phyloP scores from a whole-genome alignment of 2,113 vertebrate genomes.

The Origma solitaria region DNA sequence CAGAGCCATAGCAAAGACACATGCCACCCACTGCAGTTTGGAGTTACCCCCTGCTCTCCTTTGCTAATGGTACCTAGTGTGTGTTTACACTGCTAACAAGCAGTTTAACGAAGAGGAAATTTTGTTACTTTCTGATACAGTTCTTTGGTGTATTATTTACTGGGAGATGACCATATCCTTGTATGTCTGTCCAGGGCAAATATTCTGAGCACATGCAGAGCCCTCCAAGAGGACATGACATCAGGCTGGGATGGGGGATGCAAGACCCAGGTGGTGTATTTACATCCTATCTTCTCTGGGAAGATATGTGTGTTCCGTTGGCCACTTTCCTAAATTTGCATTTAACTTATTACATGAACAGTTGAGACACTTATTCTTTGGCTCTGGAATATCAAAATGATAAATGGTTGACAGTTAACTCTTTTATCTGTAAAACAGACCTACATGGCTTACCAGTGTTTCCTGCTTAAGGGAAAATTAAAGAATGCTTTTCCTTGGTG shows the following conservation, averaged over 20 bases:
- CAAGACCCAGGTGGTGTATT: background rate
- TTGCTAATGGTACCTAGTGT: background rate
- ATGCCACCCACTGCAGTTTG: background rate
- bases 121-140: background rate
- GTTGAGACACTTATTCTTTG: background rate
- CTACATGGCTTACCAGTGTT: background rate
- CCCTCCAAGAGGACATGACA: background rate
- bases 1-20: background rate
- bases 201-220: background rate
- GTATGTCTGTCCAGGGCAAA: background rate
- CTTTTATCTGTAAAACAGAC: background rate
- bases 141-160: background rate
- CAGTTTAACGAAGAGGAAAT: background rate
- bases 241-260: background rate
- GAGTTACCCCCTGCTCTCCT: background rate
- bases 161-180: background rate
- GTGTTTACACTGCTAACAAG: background rate
- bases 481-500: constrained; percentile 1
- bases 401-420: background rate
- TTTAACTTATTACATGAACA: background rate
- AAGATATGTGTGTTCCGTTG: background rate
- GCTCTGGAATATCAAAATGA: background rate
- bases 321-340: background rate
- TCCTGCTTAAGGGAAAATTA: background rate
- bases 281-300: background rate